Percentiles rank a stretch among this genome's conserved stretches.
phyloP scores from a whole-genome alignment of 2,888 invertebrate genomes.

The Acleris emargana region DNA sequence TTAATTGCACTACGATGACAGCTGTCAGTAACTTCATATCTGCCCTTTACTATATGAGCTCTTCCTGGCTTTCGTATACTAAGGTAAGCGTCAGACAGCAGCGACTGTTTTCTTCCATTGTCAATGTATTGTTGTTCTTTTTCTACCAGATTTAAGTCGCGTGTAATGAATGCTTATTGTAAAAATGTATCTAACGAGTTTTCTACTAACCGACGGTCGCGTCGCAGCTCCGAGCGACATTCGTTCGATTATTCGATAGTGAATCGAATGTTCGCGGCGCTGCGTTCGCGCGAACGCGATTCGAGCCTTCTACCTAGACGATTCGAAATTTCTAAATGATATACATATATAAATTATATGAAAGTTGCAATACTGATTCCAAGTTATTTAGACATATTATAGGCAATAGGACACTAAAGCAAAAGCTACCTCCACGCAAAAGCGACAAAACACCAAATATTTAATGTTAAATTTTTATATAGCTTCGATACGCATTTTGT shows the following conservation, averaged over 20 bases:
- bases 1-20: no score
- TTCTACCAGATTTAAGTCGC: conserved; percentile 1
- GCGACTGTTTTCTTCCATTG: no score
- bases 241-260: no score
- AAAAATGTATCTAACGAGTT: conserved; percentile 15
- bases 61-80: no score
- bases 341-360: no score
- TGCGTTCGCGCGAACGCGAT: not conserved
- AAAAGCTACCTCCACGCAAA: conserved; percentile 35
- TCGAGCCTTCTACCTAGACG: not conserved
- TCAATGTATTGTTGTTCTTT: conserved; percentile 8
- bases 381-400: not conserved
- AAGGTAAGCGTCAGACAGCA: no score
- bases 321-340: conserved; percentile 4
- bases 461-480: conserved; percentile 18
- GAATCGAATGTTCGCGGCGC: no score
- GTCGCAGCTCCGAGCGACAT: not conserved
- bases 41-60: no score
- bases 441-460: conserved; percentile 33
- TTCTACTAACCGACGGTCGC: conserved; percentile 1
- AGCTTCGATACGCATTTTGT: not conserved
- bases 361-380: no score
- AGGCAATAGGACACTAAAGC: conserved; percentile 11
- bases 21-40: no score
- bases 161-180: conserved; percentile 3